These are phyloP conservation scores for Lerista edwardsae DNA, from an alignment of 2,797 vertebrate genomes.

Conservation along the genomic window DNA sequence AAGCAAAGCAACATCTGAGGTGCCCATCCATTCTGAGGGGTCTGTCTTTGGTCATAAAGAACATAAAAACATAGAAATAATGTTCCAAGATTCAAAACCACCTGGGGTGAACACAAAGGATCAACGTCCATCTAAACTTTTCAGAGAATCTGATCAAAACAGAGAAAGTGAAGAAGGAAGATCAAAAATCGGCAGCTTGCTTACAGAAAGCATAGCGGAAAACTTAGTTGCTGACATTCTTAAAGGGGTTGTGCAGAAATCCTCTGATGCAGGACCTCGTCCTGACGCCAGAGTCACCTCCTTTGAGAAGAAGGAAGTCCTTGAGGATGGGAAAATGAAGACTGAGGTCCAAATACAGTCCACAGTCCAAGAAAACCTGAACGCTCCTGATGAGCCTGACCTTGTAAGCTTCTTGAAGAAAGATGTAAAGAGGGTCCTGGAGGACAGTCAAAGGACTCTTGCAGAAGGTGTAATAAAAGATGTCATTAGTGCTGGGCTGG, in stretches of 20 bases:
- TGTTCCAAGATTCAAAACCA: conserved; percentile 31
- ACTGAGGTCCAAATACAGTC: conserved; percentile 89
- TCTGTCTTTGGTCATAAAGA: conserved; percentile 12
- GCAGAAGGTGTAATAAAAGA: conserved; percentile 86
- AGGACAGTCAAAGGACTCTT: conserved; percentile 79
- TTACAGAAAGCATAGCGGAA: conserved; percentile 74
- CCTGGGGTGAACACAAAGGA: conserved; percentile 26
- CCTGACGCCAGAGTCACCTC: conserved; percentile 86
- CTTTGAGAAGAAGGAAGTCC: conserved; percentile 81
- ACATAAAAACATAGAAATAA: conserved; percentile 33
- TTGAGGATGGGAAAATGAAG: conserved; percentile 84
- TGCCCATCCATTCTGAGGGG: conserved; percentile 62
- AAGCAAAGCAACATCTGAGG: conserved; percentile 51
- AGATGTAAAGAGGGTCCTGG: conserved; percentile 80
- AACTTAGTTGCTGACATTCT: conserved; percentile 89
- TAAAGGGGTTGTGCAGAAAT: conserved; percentile 83
- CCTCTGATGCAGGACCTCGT: conserved; percentile 78
- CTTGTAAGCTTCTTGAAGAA: conserved; percentile 80
- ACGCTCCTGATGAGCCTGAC: conserved; percentile 78
- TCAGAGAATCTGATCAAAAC: conserved; percentile 30
- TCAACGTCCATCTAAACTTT: background rate
- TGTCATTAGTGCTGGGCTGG: conserved; percentile 82
- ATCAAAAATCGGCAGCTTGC: conserved; percentile 27
- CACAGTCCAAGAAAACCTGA: conserved; percentile 85
- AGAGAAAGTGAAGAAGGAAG: background rate